phyloP scores from a whole-genome alignment of 1,140 invertebrate species.

The Drosophila santomea region DNA sequence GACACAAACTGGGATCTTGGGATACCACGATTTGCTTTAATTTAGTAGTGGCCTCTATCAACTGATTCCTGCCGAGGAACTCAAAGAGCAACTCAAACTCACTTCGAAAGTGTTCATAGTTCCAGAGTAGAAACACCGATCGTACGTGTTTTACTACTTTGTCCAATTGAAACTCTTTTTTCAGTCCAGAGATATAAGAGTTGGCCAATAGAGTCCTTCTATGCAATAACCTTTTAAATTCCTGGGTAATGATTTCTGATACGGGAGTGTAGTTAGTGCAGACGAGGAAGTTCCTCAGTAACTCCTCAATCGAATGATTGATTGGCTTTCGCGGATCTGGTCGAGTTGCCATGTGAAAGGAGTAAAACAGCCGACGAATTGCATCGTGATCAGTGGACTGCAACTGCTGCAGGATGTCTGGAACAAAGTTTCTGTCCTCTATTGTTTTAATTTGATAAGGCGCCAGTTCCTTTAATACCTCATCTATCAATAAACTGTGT shows the following conservation, averaged over 20 bases:
- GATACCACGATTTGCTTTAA: slow-evolving; percentile 6
- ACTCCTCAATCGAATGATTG: slow-evolving; percentile 3
- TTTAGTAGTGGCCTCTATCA: not conserved
- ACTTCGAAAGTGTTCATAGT: not conserved
- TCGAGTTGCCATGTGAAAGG: slow-evolving; percentile 27
- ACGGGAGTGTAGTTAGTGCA: slow-evolving; percentile 32
- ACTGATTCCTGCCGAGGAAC: not conserved
- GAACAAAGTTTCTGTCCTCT: not conserved
- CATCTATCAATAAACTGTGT: slow-evolving; percentile 8
- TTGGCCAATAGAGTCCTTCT: slow-evolving; percentile 15
- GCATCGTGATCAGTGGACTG: not conserved
- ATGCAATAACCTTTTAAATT: slow-evolving; percentile 7
- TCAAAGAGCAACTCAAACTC: slow-evolving; percentile 3
- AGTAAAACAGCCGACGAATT: slow-evolving; percentile 20
- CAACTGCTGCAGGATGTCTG: slow-evolving; percentile 31
- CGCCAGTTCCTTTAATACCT: slow-evolving; percentile 3
- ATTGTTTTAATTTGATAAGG: slow-evolving; percentile 7
- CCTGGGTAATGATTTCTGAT: slow-evolving; percentile 16
- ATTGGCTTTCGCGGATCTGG: not conserved
- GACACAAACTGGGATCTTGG: not conserved
- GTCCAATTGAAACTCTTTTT: slow-evolving; percentile 3
- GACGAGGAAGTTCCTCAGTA: slow-evolving; percentile 10
- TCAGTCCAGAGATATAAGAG: slow-evolving; percentile 12
- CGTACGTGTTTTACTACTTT: slow-evolving; percentile 1
- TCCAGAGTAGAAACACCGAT: slow-evolving; percentile 1